Base-by-base conservation (phyloP, 1,140 invertebrate genomes). In the Nasonia giraulti region DNA sequence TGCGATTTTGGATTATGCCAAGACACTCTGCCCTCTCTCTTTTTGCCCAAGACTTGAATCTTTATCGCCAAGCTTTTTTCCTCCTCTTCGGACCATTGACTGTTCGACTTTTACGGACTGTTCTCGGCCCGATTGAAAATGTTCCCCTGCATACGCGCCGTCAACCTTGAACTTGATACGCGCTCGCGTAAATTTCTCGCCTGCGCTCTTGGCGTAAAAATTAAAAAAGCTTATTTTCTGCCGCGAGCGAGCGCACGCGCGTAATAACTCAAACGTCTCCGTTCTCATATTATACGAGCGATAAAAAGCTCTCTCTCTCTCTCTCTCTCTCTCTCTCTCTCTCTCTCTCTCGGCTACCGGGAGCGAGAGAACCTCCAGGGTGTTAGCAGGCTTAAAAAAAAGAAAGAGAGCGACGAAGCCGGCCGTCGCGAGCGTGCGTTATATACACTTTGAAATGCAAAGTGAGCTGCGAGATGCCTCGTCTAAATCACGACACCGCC, bases 1-100 rank as follows among this genome's bases (percentile, higher is more conserved):
- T 86, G 71, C 86, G 82, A 76, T 85, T 81, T 76, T 23, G 82
- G 73, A 66, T 71, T 84, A 55, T 47, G 80, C 80, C 79, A 78
- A 86, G 83, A 84, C 37, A 7, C 37, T 40, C 37, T 40, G 27
- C 0, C 1, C 37, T 5, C 37, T 40, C 37, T 40, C 37, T 8
- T 73, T 27, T 66, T 17, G 6, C 33, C 1, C 2, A 11, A 44
- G 47, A 68, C 14, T 23, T 73, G 44, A 62, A 82, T 55, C 71
- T 82, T 74, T 74, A 82, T 82, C 47, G 71, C 27, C n/a, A 20
- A 33, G 23, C 55, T 5, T 20, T n/a, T 27, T 27, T 27, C 37
- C 55, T 8, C 44, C 12, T n/a, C 40, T 1, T 40, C 14, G 11
- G 23, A 23, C 7, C 12, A 50, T 68, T 8, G 20, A 47, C 40